Percentiles rank a stretch among this genome's conserved stretches.
Conservation (phyloP, 2,888 invertebrate species). For the Andrena camellia region DNA sequence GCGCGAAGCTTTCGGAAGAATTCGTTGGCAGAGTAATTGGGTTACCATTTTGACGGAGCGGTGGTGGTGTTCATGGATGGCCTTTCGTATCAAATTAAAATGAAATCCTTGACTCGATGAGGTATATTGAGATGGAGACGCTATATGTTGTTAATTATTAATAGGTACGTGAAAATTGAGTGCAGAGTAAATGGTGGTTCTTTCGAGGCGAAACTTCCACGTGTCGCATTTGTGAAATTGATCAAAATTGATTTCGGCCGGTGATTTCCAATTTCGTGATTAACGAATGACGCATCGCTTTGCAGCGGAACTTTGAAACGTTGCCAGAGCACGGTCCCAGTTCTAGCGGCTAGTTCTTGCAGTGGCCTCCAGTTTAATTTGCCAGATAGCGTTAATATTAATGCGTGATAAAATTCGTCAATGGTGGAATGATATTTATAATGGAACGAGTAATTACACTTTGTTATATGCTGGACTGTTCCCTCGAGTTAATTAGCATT, state of each 20-base stretch:
- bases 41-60: not conserved
- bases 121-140: not conserved
- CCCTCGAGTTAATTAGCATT: constrained; percentile 20
- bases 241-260: constrained; percentile 42
- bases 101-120: not conserved
- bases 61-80: not conserved
- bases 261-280: constrained; percentile 47
- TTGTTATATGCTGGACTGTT: constrained; percentile 9
- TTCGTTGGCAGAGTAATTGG: no score
- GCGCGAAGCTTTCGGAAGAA: not conserved
- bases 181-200: constrained; percentile 17
- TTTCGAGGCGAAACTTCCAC: not conserved
- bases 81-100: not conserved
- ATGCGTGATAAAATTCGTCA: constrained; percentile 26
- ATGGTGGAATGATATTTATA: constrained; percentile 15
- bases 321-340: constrained; percentile 37
- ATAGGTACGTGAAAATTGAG: constrained; percentile 3
- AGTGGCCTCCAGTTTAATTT: constrained; percentile 47
- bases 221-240: constrained; percentile 27
- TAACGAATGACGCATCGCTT: constrained; percentile 41
- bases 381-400: constrained; percentile 50
- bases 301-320: constrained; percentile 44
- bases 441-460: constrained; percentile 6
- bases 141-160: not conserved
- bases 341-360: constrained; percentile 33